These are phyloP conservation scores for Melanotaenia boesemani DNA, from an alignment of 2,797 vertebrate species.

Conservation along the genomic window DNA sequence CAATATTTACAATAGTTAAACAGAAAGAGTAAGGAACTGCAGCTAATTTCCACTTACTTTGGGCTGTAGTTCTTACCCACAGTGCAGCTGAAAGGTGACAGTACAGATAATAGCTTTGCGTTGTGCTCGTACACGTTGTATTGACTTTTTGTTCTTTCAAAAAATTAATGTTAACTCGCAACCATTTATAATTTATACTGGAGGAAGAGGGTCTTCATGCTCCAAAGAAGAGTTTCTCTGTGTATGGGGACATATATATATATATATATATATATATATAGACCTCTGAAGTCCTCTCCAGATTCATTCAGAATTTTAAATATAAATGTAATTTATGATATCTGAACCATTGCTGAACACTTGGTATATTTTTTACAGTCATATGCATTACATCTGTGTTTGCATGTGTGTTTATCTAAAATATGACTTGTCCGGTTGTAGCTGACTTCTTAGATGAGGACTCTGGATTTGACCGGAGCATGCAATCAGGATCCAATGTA, in stretches of 20 bases:
- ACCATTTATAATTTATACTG: no score
- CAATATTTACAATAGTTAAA: background rate
- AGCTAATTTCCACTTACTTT: background rate
- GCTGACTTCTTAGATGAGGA: conserved; percentile 67
- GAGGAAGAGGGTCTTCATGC: no score
- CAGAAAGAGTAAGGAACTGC: background rate
- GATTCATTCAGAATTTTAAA: background rate
- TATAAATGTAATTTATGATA: background rate
- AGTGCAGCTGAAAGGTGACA: no score
- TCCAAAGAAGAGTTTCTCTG: no score
- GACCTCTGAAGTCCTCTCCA: background rate
- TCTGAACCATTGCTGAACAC: background rate
- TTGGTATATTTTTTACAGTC: background rate
- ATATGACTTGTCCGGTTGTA: conserved; percentile 12
- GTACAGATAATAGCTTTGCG: no score
- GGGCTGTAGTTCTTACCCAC: background rate
- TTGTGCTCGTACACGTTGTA: no score
- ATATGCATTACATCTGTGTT: background rate
- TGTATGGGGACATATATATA: no score
- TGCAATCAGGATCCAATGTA: conserved; percentile 21
- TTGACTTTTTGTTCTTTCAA: no score
- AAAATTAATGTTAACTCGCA: no score
- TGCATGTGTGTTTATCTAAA: conserved; percentile 1
- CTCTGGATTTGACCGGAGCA: conserved; percentile 53
- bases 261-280: no score